Conservation (phyloP, 2,797 vertebrate genomes). For the Masticophis lateralis region DNA sequence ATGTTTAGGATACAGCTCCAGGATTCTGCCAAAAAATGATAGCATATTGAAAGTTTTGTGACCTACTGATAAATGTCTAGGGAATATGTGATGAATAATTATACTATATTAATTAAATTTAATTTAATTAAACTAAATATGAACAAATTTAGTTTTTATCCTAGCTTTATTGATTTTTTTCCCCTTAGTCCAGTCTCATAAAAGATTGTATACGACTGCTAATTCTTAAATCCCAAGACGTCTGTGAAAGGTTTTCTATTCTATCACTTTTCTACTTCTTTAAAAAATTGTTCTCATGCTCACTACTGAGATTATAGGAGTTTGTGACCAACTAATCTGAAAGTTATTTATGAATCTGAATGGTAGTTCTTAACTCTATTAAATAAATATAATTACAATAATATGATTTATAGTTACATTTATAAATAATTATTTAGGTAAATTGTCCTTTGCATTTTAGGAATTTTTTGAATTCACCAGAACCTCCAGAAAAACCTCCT, state of each 20-base stretch:
- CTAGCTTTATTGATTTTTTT: not conserved
- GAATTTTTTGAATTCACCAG: not conserved
- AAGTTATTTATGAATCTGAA: not conserved
- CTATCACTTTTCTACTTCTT: not conserved
- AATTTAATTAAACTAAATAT: not conserved
- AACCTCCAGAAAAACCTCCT: not conserved
- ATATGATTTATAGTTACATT: not conserved
- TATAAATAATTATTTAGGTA: not conserved
- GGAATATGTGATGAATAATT: not conserved
- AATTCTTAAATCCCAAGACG: not conserved
- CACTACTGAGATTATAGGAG: not conserved
- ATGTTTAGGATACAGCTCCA: not conserved
- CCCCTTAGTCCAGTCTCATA: not conserved
- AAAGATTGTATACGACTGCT: not conserved
- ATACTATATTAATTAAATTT: not conserved
- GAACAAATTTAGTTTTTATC: not conserved
- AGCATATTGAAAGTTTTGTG: not conserved
- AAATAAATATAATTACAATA: not conserved
- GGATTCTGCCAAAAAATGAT: not conserved
- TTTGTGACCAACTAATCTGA: not conserved
- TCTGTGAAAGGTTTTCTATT: not conserved
- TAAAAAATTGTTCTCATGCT: not conserved
- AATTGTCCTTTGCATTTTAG: slow-evolving; percentile 15
- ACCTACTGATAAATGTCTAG: not conserved
- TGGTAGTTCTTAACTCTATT: not conserved